Evolutionary conservation across 53 echinoderm and acorn worm species (phyloP).

Genomic region (Actinopyga echinites): DNA sequence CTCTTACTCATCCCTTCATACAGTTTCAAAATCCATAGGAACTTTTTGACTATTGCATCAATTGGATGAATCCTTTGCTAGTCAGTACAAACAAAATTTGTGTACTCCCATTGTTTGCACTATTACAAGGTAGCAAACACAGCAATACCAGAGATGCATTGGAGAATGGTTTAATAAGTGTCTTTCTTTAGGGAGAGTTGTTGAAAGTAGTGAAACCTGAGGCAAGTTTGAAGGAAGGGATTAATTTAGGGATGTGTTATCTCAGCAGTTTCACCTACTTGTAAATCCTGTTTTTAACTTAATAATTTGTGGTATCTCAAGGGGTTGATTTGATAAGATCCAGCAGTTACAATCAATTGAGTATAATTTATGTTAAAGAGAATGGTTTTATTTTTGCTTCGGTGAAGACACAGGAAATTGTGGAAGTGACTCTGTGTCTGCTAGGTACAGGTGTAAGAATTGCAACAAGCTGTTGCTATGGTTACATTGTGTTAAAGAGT

Average conservation of each 20-base stretch:
- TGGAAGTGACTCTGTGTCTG: not conserved
- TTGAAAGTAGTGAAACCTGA: not conserved
- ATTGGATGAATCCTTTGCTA: too few species aligned
- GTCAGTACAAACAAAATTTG: too few species aligned
- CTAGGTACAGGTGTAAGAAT: not conserved
- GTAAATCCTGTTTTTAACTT: not conserved
- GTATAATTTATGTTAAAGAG: not conserved
- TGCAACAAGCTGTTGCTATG: too few species aligned
- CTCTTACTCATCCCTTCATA: too few species aligned
- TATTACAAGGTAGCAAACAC: too few species aligned
- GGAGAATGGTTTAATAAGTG: too few species aligned
- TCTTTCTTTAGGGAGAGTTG: too few species aligned
- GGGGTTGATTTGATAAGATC: not conserved
- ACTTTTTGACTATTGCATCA: too few species aligned
- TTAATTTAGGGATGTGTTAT: conserved; percentile 7
- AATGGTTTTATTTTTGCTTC: not conserved
- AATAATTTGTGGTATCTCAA: not conserved
- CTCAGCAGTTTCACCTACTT: not conserved
- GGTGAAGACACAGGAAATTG: not conserved
- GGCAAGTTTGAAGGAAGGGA: conserved; percentile 2
- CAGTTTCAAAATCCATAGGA: too few species aligned
- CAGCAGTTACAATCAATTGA: not conserved
- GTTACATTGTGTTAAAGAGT: too few species aligned
- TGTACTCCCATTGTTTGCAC: too few species aligned
- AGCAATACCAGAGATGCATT: too few species aligned